Percentiles rank a stretch among this genome's conserved stretches.
Conservation (phyloP, 2,888 invertebrate genomes). For the Oscheius onirici region DNA sequence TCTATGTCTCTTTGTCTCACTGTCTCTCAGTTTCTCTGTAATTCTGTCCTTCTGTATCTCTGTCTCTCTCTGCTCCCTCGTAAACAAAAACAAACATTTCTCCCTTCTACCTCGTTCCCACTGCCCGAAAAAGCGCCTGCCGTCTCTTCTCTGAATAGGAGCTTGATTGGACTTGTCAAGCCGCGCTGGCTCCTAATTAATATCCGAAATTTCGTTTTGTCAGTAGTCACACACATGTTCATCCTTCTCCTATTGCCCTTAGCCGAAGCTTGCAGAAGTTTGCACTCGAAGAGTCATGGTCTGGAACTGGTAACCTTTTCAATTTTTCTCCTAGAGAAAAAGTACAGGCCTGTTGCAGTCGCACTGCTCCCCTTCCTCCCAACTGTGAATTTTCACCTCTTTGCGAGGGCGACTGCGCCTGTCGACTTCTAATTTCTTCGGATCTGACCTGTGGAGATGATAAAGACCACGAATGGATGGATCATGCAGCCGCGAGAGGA, state of each 20-base stretch:
- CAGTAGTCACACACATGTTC: not conserved
- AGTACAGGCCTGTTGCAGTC: constrained; percentile 49
- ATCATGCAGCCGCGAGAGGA: constrained; percentile 16
- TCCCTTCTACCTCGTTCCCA: constrained; percentile 3
- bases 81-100: not conserved
- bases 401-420: constrained; percentile 43
- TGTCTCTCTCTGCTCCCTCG: too few species aligned
- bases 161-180: constrained; percentile 15
- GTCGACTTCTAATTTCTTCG: constrained; percentile 38
- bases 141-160: constrained; percentile 11
- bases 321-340: not conserved
- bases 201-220: constrained; percentile 4
- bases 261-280: not conserved
- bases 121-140: constrained; percentile 18
- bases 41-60: too few species aligned
- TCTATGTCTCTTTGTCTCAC: too few species aligned
- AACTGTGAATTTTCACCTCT: constrained; percentile 53
- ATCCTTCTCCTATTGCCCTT: not conserved
- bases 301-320: constrained; percentile 13
- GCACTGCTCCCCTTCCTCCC: constrained; percentile 33
- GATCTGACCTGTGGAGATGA: constrained; percentile 33
- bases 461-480: constrained; percentile 15
- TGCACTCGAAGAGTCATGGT: constrained; percentile 9
- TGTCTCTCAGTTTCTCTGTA: too few species aligned
- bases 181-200: constrained; percentile 20